Evolutionary conservation across 2,113 vertebrate species (phyloP).

Genomic region (Chascanopsetta lugubris): DNA sequence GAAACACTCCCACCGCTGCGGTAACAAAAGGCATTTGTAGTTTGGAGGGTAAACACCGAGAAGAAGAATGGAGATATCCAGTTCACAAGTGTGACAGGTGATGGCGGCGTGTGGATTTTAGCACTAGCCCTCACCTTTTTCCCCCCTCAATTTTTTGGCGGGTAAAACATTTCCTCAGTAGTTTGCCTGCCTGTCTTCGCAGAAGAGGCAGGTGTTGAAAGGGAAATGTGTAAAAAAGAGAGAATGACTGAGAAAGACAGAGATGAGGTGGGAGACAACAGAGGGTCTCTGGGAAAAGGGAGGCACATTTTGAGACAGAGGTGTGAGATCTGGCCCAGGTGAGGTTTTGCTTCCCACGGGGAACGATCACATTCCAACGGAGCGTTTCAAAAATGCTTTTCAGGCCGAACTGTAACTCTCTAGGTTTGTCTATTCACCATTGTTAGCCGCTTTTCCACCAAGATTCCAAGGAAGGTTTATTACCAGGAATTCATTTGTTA

Average conservation of each 20-base stretch:
- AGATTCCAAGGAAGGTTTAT: too few species aligned
- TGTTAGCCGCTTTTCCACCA: too few species aligned
- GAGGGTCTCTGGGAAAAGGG: constrained; percentile 45
- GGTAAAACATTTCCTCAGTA: background rate
- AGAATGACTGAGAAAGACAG: background rate
- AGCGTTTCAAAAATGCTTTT: constrained; percentile 54
- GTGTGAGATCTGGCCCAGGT: constrained; percentile 62
- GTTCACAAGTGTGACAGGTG: constrained; percentile 31
- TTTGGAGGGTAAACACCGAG: constrained; percentile 14
- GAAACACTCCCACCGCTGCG: background rate
- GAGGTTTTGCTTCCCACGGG: constrained; percentile 65
- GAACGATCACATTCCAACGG: constrained; percentile 64
- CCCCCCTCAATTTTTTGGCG: constrained; percentile 5
- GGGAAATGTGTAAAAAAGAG: background rate
- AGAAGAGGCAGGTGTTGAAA: constrained; percentile 10
- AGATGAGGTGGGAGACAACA: constrained; percentile 25
- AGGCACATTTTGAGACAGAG: constrained; percentile 62
- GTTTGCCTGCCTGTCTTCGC: constrained; percentile 4
- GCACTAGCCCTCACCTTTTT: constrained; percentile 11
- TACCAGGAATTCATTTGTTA: too few species aligned
- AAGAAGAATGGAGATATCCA: background rate
- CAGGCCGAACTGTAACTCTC: too few species aligned
- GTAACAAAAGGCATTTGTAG: constrained; percentile 14
- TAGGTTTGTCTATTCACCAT: too few species aligned
- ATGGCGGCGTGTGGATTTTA: constrained; percentile 53